A percentile compares a stretch with the other conserved stretches of the same genome.
These are phyloP conservation scores for Tetragnatha versicolor DNA, from an alignment of 1,140 invertebrate genomes.

Conservation along the genomic window DNA sequence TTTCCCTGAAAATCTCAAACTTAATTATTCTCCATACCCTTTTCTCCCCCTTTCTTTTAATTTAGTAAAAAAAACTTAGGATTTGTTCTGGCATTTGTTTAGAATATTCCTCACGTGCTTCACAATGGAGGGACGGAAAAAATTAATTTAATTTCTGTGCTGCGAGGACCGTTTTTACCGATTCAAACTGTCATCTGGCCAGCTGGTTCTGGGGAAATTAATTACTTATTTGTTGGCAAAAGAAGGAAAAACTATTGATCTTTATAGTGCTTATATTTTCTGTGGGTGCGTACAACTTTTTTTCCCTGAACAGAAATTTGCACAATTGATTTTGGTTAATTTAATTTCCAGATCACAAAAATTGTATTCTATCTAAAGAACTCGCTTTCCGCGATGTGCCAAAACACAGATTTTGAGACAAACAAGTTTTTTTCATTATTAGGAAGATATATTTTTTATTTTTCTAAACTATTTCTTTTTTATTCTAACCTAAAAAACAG, in stretches of 20 bases:
- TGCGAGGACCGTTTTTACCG: not conserved
- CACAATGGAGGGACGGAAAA: too few species aligned
- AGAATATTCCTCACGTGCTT: not conserved
- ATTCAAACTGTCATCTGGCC: slow-evolving; percentile 27
- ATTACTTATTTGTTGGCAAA: slow-evolving; percentile 48
- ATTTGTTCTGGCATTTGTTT: slow-evolving; percentile 10
- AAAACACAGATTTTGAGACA: too few species aligned
- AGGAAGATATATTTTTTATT: too few species aligned
- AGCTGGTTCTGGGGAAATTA: slow-evolving; percentile 30
- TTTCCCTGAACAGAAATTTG: not conserved
- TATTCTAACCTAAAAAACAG: too few species aligned
- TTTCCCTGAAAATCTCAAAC: not conserved
- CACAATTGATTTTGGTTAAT: slow-evolving; percentile 39
- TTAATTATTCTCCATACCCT: not conserved
- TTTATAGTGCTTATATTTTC: slow-evolving; percentile 22
- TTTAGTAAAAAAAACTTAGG: not conserved
- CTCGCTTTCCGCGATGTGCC: too few species aligned
- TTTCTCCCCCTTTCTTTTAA: not conserved
- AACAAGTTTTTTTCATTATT: too few species aligned
- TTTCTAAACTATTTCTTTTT: too few species aligned
- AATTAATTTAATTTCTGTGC: not conserved
- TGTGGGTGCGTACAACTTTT: not conserved
- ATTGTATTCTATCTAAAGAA: too few species aligned
- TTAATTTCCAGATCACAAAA: slow-evolving; percentile 32
- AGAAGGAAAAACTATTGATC: slow-evolving; percentile 27